These are phyloP conservation scores for Drusus annulatus DNA, from an alignment of 1,140 invertebrate genomes.

Conservation along the genomic window DNA sequence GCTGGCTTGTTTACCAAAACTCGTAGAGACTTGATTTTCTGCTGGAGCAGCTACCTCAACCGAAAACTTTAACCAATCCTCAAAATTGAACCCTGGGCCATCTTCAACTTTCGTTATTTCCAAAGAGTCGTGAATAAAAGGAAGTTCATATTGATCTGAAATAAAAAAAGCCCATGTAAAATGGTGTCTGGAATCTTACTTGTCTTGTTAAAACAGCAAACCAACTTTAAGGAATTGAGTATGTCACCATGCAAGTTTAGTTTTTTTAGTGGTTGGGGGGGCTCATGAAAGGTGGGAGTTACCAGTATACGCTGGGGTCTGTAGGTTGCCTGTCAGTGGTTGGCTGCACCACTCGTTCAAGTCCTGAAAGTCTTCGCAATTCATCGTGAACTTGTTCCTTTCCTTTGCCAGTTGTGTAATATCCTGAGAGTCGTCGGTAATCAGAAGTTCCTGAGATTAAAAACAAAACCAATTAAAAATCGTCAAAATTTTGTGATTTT, in stretches of 20 bases:
- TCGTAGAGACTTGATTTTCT: conserved; percentile 8
- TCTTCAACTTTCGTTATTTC: conserved; percentile 17
- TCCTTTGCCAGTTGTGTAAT: conserved; percentile 17
- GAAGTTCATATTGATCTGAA: conserved; percentile 14
- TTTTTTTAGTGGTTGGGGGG: too few relatives aligned
- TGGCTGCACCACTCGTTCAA: conserved; percentile 51
- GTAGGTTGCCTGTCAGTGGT: conserved; percentile 8
- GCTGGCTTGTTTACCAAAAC: conserved; percentile 4
- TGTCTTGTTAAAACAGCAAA: too few relatives aligned
- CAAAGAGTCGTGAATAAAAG: conserved; percentile 21
- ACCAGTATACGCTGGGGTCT: conserved; percentile 47
- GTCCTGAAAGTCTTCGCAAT: conserved; percentile 58
- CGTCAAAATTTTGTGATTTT: conserved; percentile 3
- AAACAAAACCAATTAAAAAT: conserved; percentile 8
- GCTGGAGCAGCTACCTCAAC: not conserved
- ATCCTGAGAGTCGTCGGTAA: conserved; percentile 16
- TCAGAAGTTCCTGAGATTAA: conserved; percentile 19
- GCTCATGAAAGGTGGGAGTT: not conserved
- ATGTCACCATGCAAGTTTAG: too few relatives aligned
- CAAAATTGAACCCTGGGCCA: not conserved
- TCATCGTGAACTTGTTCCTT: conserved; percentile 37
- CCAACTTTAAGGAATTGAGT: too few relatives aligned
- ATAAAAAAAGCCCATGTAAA: conserved; percentile 12
- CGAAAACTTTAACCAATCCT: conserved; percentile 16
- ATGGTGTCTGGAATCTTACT: too few relatives aligned